Evolutionary conservation across 2,888 invertebrate species (phyloP).

Genomic region (Machimus atricapillus): DNA sequence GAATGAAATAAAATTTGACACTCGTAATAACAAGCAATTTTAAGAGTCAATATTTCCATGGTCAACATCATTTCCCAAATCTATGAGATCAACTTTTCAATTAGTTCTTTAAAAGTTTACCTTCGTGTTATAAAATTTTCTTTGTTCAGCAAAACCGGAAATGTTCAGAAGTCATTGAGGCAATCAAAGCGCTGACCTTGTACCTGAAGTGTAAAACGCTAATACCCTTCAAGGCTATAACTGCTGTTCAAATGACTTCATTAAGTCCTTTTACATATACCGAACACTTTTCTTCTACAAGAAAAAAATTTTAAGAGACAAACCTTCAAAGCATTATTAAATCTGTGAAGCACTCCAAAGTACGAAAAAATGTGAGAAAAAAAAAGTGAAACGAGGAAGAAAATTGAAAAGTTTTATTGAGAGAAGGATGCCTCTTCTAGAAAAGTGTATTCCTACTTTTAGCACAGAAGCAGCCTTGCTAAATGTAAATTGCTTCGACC

Average conservation of each 20-base stretch:
- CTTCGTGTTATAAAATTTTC: background rate
- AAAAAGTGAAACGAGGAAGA: background rate
- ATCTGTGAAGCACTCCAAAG: background rate
- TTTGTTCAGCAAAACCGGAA: background rate
- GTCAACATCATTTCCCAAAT: background rate
- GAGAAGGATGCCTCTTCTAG: background rate
- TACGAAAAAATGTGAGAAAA: background rate
- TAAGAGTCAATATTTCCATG: background rate
- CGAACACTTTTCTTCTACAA: background rate
- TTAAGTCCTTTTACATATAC: background rate
- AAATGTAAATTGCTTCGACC: constrained; percentile 34
- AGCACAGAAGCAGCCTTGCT: background rate
- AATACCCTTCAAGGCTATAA: background rate
- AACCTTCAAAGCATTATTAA: background rate
- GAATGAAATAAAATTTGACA: too few species aligned
- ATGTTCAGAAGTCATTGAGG: background rate
- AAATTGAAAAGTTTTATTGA: constrained; percentile 35
- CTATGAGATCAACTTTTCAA: background rate
- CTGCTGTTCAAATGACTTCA: background rate
- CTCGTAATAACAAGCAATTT: too few species aligned
- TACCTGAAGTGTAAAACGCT: background rate
- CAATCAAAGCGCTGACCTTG: background rate
- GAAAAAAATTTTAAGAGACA: background rate
- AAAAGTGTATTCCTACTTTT: constrained; percentile 11
- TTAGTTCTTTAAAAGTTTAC: background rate